Conservation (phyloP, 2,113 vertebrate genomes). For the Pelecanoides urinatrix region DNA sequence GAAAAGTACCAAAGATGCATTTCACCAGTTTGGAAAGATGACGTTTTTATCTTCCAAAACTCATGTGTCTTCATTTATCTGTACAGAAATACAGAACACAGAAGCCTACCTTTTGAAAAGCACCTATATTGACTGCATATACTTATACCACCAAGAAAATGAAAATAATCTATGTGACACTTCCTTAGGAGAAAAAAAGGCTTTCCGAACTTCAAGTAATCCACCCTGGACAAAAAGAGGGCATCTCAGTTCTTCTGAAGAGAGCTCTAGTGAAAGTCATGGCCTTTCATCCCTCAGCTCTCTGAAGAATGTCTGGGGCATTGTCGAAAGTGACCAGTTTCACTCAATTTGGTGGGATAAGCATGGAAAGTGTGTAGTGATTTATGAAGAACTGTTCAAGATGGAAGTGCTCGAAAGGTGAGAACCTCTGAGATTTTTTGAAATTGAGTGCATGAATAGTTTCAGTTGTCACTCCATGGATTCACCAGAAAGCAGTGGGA, state of each 20-base stretch:
- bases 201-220: background rate
- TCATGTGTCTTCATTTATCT: background rate
- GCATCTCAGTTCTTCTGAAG: background rate
- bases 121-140: background rate
- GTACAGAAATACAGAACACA: background rate
- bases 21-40: background rate
- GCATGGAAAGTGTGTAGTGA: background rate
- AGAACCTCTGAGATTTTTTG: background rate
- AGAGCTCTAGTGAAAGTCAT: background rate
- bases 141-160: background rate
- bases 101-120: background rate
- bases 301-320: conserved; percentile 13
- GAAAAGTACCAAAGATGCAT: background rate
- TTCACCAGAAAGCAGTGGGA: background rate
- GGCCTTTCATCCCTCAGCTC: conserved; percentile 8
- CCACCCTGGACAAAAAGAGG: background rate
- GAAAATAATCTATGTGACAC: background rate
- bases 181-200: background rate
- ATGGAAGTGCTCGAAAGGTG: background rate
- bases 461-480: conserved; percentile 16
- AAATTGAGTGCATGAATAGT: background rate
- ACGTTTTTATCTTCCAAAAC: background rate
- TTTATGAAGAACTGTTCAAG: conserved; percentile 25
- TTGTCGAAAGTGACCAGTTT: background rate
- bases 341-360: background rate